A percentile compares a stretch with the other conserved stretches of the same genome.
Conservation (phyloP, 2,113 vertebrate genomes). For the Gallinago jamesoni region DNA sequence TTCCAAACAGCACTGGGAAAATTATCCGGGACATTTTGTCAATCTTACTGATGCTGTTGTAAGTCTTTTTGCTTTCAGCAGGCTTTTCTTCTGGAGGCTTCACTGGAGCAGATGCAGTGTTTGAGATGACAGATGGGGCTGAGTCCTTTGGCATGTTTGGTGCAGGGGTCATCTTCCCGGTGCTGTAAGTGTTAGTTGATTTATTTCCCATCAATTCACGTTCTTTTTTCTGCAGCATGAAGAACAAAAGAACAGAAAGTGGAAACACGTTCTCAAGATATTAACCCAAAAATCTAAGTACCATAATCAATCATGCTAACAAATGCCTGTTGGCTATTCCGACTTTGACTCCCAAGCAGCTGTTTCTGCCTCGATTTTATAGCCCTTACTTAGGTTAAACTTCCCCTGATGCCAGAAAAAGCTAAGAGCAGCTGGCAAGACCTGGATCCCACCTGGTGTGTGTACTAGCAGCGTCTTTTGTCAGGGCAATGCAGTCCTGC, state of each 20-base stretch:
- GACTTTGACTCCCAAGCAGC: neutral
- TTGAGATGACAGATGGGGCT: constrained; percentile 85
- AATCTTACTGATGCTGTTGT: constrained; percentile 99
- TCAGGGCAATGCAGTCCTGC: neutral
- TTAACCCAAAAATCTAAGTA: neutral
- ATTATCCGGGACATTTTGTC: constrained; percentile 98
- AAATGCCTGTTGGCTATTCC: neutral
- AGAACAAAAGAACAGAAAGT: neutral
- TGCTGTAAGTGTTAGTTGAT: constrained; percentile 84
- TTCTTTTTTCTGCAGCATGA: constrained; percentile 88
- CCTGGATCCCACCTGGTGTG: neutral
- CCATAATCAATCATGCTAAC: neutral
- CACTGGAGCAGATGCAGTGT: constrained; percentile 79
- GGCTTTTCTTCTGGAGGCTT: constrained; percentile 86
- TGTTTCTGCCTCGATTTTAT: neutral
- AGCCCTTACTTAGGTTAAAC: neutral
- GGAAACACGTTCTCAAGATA: neutral
- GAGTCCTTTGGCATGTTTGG: constrained; percentile 92
- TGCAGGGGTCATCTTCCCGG: constrained; percentile 85
- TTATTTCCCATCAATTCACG: constrained; percentile 87
- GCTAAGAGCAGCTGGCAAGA: neutral
- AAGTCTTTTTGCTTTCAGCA: constrained; percentile 94
- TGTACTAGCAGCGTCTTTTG: neutral
- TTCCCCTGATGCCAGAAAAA: neutral
- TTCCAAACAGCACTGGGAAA: constrained; percentile 94